Percentiles rank a stretch among this genome's conserved stretches.
phyloP scores from a whole-genome alignment of 2,888 invertebrate species.

The Pristionchus fissidentatus region DNA sequence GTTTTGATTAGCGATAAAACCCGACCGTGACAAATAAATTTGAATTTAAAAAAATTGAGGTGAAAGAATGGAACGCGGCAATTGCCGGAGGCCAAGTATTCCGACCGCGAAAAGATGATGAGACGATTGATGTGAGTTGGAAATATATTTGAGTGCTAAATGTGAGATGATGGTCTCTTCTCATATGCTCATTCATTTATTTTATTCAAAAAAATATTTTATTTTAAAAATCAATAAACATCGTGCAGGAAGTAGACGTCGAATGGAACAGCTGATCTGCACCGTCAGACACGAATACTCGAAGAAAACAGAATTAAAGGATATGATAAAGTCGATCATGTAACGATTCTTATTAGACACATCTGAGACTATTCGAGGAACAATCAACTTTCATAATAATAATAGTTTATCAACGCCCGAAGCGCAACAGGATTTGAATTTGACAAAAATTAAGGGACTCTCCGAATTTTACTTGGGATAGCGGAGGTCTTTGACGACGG shows the following conservation, averaged over 20 bases:
- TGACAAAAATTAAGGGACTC: too few relatives aligned
- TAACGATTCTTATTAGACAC: too few relatives aligned
- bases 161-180: too few relatives aligned
- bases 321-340: too few relatives aligned
- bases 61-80: background rate
- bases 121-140: background rate
- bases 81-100: background rate
- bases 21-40: background rate
- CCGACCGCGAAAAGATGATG: slow-evolving; percentile 17
- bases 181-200: background rate
- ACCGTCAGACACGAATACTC: too few relatives aligned
- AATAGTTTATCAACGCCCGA: too few relatives aligned
- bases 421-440: too few relatives aligned
- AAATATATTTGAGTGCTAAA: background rate
- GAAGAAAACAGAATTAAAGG: too few relatives aligned
- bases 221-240: background rate
- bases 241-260: slow-evolving; percentile 2
- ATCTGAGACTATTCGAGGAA: too few relatives aligned
- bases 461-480: too few relatives aligned
- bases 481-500: too few relatives aligned
- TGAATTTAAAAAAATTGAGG: background rate
- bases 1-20: background rate
- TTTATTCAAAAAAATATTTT: background rate
- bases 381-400: too few relatives aligned
- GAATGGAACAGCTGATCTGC: background rate